Conservation (phyloP, 1,140 invertebrate species). For the Drosophila santomea region DNA sequence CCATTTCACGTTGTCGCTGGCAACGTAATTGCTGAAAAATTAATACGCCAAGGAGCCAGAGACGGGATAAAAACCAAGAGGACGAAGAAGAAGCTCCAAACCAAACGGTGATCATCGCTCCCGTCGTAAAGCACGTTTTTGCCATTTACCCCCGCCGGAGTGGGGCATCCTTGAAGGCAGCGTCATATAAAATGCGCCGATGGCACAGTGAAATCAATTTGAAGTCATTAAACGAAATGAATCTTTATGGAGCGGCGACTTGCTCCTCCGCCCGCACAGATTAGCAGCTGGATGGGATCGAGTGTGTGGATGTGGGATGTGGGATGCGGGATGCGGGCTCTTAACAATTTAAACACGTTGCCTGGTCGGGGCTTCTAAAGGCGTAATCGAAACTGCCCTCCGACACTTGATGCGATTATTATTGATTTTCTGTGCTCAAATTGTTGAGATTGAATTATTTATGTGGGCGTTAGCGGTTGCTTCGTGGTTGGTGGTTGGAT, state of each 20-base stretch:
- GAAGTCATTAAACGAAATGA: constrained; percentile 84
- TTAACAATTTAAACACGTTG: constrained; percentile 65
- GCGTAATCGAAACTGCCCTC: constrained; percentile 45
- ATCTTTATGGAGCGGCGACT: constrained; percentile 68
- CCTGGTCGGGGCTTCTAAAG: neutral
- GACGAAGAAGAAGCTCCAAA: neutral
- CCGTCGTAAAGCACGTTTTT: constrained; percentile 77
- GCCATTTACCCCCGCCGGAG: constrained; percentile 62
- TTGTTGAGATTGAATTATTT: constrained; percentile 70
- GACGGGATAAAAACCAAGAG: constrained; percentile 6
- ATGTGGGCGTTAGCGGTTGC: constrained; percentile 21
- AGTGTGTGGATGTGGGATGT: constrained; percentile 6
- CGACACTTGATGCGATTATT: constrained; percentile 69
- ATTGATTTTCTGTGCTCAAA: constrained; percentile 71
- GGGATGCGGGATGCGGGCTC: neutral
- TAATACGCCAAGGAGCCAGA: constrained; percentile 63
- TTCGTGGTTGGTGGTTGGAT: constrained; percentile 3
- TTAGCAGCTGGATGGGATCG: constrained; percentile 48
- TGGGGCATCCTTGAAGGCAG: constrained; percentile 16
- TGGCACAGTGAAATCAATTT: constrained; percentile 83
- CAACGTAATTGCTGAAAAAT: constrained; percentile 82
- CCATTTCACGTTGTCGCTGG: constrained; percentile 75
- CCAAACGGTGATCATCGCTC: constrained; percentile 51
- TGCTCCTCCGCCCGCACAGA: constrained; percentile 41
- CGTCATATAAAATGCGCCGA: constrained; percentile 69